phyloP scores from a whole-genome alignment of 1,140 invertebrate species.

The Rhyzopertha dominica region DNA sequence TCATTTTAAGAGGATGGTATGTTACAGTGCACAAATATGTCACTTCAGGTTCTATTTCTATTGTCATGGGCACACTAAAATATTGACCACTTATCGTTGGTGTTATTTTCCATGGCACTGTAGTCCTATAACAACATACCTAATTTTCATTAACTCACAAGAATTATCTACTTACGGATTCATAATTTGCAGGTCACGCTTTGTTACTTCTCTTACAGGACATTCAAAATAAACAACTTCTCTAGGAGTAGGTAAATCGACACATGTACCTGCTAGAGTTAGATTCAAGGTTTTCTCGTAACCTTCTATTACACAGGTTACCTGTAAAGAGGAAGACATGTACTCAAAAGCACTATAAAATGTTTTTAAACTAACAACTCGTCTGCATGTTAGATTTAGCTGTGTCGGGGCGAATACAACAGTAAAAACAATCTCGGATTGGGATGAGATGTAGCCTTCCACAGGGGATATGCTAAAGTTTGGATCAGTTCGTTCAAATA shows the following conservation, averaged over 20 bases:
- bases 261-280: constrained; percentile 39
- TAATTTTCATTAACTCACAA: too few relatives aligned
- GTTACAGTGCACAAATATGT: too few relatives aligned
- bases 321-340: constrained; percentile 28
- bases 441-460: constrained; percentile 43
- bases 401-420: constrained; percentile 39
- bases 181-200: constrained; percentile 30
- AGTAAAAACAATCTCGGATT: constrained; percentile 38
- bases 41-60: too few relatives aligned
- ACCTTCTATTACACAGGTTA: constrained; percentile 38
- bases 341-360: constrained; percentile 1
- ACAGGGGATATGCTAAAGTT: constrained; percentile 40
- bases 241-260: constrained; percentile 40
- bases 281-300: constrained; percentile 31
- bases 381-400: constrained; percentile 23
- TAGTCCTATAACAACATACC: constrained; percentile 28
- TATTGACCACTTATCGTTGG: constrained; percentile 40
- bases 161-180: constrained; percentile 42
- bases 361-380: constrained; percentile 14
- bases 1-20: too few relatives aligned
- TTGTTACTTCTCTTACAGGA: constrained; percentile 35
- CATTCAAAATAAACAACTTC: constrained; percentile 38
- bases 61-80: too few relatives aligned
- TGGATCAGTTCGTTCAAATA: constrained; percentile 22
- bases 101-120: constrained; percentile 35